Base-by-base conservation (phyloP, 2,888 invertebrate genomes). In the Platycnemis pennipes region DNA sequence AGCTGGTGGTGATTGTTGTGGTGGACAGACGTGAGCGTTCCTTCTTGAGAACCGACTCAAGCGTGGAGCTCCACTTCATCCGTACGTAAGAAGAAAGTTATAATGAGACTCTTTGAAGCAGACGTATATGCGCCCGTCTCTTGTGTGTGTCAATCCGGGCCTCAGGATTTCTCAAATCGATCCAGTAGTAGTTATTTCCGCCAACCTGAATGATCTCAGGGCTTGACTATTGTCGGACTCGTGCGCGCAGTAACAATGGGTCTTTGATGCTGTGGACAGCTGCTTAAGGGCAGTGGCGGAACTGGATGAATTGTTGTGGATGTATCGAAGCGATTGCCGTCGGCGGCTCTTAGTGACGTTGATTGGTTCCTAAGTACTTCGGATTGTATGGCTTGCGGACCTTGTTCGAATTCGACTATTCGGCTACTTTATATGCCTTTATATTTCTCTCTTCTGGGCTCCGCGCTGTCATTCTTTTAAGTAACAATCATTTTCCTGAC, bases 151-250 rank as follows among this genome's bases (percentile, higher is more conserved):
- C 37, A 37, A 77, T 77, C 77, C 77, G 1, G n/a, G 37, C 77
- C 37, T 31, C 77, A 11, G 77, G 0, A 56, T 37, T 42, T 26
- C 91, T 63, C 63, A 26, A 63, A 42, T 44, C 8, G 91, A 91
- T 69, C 49, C 91, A 91, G 91, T 63, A 91, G 91, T 91, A 77
- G 77, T 91, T 69, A 56, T 91, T 91, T 63, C 91, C 63, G 91
- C 69, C 11, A 42, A 91, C 63, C 63, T 63, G 91, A 91, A 91
- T 63, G 91, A 56, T 56, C 89, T 53, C 53, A 31, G 13, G 37
- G 53, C 56, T 31, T 42, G 37, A 42, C 89, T 42, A 42, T 26
- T 49, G 37, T 56, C 26, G 89, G 46, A 56, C 89, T 89, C 91
- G 42, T 53, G 44, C 44, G 53, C 2, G 31, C 37, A 26, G 77